A percentile compares a stretch with the other conserved stretches of the same genome.
These are phyloP conservation scores for Cabera pusaria DNA, from an alignment of 2,888 invertebrate species.

Conservation along the genomic window DNA sequence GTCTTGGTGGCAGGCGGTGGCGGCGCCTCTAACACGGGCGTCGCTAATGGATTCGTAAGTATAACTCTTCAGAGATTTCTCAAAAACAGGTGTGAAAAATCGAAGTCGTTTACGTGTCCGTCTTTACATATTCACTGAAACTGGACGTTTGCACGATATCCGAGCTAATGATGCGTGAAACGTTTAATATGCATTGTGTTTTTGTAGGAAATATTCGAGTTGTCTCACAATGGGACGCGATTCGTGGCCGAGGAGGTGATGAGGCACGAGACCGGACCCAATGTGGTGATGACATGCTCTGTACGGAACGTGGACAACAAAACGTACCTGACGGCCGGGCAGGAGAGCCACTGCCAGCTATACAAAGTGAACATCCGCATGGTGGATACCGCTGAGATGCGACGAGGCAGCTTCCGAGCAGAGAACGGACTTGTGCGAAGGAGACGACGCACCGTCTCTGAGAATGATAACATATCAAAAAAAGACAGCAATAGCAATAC, in stretches of 20 bases:
- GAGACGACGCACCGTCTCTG: constrained; percentile 78
- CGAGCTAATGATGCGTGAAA: constrained; percentile 16
- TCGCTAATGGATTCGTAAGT: constrained; percentile 98
- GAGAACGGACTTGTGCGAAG: constrained; percentile 74
- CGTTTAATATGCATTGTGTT: constrained; percentile 24
- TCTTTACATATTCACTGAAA: constrained; percentile 34
- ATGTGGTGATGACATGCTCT: constrained; percentile 96
- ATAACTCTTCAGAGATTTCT: constrained; percentile 16
- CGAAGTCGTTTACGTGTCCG: constrained; percentile 49
- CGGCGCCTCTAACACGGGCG: constrained; percentile 97
- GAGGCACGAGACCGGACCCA: constrained; percentile 93
- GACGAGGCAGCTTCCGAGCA: constrained; percentile 80
- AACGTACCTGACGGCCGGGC: constrained; percentile 93
- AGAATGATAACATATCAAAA: constrained; percentile 77
- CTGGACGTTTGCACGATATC: constrained; percentile 19
- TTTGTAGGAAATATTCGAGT: constrained; percentile 95
- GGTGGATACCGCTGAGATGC: constrained; percentile 81
- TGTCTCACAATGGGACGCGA: constrained; percentile 91
- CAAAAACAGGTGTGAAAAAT: constrained; percentile 22
- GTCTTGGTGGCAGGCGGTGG: constrained; percentile 98
- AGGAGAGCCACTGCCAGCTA: constrained; percentile 95
- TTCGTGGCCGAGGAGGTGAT: constrained; percentile 95
- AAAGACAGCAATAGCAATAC: constrained; percentile 69
- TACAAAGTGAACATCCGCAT: constrained; percentile 88
- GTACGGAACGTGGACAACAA: constrained; percentile 88